Conservation (phyloP, 2,113 vertebrate species). For the Oreocharis arfaki region DNA sequence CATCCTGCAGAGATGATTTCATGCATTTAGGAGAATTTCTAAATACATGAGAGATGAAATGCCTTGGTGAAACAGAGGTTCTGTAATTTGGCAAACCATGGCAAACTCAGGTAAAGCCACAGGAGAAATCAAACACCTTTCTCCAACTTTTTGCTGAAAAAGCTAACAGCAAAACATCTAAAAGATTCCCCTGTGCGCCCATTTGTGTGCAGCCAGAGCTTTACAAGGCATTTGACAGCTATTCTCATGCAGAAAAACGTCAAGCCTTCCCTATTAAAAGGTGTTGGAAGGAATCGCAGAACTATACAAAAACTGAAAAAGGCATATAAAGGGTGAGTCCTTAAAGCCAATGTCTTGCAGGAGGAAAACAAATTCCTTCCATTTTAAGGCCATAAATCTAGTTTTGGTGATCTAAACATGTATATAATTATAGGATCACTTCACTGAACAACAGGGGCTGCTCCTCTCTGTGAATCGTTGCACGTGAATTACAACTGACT, state of each 20-base stretch:
- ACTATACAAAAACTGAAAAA: neutral
- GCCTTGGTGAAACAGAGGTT: neutral
- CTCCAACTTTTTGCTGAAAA: neutral
- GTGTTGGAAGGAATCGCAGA: neutral
- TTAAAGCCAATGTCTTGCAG: neutral
- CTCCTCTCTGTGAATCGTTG: neutral
- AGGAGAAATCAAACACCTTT: neutral
- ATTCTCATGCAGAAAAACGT: neutral
- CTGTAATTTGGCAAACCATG: neutral
- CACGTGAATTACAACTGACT: neutral
- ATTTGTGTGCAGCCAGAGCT: neutral
- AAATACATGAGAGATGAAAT: neutral
- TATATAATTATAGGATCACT: neutral
- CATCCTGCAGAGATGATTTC: neutral
- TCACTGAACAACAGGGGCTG: neutral
- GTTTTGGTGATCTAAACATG: neutral
- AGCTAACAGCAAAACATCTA: neutral
- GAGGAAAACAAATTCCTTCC: neutral
- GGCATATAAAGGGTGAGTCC: neutral
- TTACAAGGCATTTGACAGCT: neutral
- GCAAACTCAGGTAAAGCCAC: neutral
- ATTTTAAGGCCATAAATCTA: neutral
- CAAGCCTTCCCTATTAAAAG: neutral
- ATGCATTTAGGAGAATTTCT: neutral
- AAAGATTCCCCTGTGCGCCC: neutral